Evolutionary conservation across 2,888 invertebrate genomes (phyloP), one percentile per base, ranked within the genome.

Genomic region (Thecophora atra): DNA sequence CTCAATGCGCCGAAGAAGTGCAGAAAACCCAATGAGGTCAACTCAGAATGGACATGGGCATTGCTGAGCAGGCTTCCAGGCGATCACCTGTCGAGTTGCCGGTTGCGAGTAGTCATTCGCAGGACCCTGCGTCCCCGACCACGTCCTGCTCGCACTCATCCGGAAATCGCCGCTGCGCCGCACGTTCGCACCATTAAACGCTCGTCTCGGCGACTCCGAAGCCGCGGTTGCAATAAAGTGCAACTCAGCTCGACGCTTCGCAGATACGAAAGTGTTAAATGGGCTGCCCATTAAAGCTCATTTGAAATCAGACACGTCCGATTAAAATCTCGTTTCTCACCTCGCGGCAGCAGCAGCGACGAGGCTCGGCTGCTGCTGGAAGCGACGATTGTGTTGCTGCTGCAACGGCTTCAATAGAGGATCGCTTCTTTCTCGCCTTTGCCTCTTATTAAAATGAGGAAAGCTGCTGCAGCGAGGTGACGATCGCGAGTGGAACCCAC

Each of bases 321-420:
- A 86, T 86, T 85, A 86, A 86, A 86, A 86, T 86, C 86, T 85
- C 82, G 85, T 86, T 86, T 85, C 86, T 86, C 86, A 86, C 86
- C 86, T 86, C 79, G 79, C 77, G 78, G 19, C 3, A 52, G 28
- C n/a, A 28, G 30, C 26, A 52, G 6, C n/a, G 28, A 19, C 67
- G 1, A 54, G 2, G 28, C 26, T 13, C 26, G 17, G 6, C 4
- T 13, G 47, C n/a, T 47, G 58, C 26, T 26, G 26, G 5, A 11
- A 28, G 13, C 58, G 13, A 24, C 58, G 58, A 58, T 58, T 15
- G 26, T 28, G 26, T 17, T 58, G 30, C 54, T 52, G 19, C n/a
- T 37, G 21, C 19, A 6, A 30, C 8, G 37, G 54, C 52, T 30
- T 30, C 21, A 52, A 52, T 69, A 69, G 4, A 15, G 51, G 54